Percentiles rank a stretch among this genome's conserved stretches.
These are phyloP conservation scores for Hyppa rectilinea DNA, from an alignment of 2,888 invertebrate species.

Conservation along the genomic window DNA sequence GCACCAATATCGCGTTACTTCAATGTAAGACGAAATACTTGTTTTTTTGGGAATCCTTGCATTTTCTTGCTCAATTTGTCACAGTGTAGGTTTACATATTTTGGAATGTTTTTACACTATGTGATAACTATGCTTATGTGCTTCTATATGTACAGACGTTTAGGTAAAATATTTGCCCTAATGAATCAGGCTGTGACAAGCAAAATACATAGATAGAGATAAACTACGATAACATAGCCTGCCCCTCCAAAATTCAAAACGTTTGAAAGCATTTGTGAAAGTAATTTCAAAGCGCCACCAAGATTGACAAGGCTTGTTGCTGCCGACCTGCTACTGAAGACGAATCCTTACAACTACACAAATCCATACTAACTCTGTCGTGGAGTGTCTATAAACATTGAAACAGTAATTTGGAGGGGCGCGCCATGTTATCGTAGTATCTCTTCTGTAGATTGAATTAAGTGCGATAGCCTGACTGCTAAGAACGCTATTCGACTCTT, in stretches of 20 bases:
- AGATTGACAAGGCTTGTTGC: too few relatives aligned
- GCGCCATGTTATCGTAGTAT: too few relatives aligned
- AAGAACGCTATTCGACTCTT: slow-evolving; percentile 12
- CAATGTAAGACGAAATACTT: slow-evolving; percentile 24
- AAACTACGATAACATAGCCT: too few relatives aligned
- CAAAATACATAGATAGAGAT: not conserved
- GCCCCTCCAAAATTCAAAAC: too few relatives aligned
- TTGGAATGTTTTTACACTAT: slow-evolving; percentile 52
- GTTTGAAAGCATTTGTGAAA: too few relatives aligned
- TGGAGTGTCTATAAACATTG: too few relatives aligned
- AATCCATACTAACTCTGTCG: too few relatives aligned
- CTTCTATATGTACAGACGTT: slow-evolving; percentile 27
- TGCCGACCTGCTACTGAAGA: too few relatives aligned
- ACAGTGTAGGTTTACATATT: slow-evolving; percentile 35
- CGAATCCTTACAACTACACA: too few relatives aligned
- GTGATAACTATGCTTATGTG: slow-evolving; percentile 21
- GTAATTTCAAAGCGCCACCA: too few relatives aligned
- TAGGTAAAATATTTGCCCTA: slow-evolving; percentile 5
- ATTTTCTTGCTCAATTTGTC: slow-evolving; percentile 27
- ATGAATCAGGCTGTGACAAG: not conserved
- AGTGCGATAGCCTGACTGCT: not conserved
- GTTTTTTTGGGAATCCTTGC: slow-evolving; percentile 14
- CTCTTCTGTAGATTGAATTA: not conserved
- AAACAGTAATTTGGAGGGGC: too few relatives aligned
- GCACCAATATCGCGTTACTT: slow-evolving; percentile 64